Evolutionary conservation across 2,888 invertebrate species (phyloP).

Genomic region (Leucophenga maculata): DNA sequence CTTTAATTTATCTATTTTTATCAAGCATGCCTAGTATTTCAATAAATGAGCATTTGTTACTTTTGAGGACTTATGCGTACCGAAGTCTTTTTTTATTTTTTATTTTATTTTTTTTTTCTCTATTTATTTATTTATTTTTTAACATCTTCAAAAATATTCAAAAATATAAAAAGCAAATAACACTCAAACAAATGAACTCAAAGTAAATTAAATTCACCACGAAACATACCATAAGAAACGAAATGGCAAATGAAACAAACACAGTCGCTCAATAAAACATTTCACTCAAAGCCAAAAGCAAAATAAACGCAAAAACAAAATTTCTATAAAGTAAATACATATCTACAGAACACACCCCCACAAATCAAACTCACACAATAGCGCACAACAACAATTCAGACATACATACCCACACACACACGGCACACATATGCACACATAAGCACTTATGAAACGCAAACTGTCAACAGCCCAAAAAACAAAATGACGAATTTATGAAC

Average conservation of each 20-base stretch:
- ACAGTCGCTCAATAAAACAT: neutral
- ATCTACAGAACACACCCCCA: conserved; percentile 49
- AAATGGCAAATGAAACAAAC: conserved; percentile 47
- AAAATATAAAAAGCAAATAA: neutral
- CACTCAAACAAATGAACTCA: conserved; percentile 6
- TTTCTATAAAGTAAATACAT: conserved; percentile 26
- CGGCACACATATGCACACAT: conserved; percentile 40
- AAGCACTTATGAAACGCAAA: conserved; percentile 39
- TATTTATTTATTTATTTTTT: no score
- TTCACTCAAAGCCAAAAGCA: neutral
- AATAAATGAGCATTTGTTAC: no score
- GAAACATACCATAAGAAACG: conserved; percentile 46
- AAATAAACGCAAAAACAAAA: no score
- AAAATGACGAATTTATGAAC: conserved; percentile 70
- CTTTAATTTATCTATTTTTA: no score
- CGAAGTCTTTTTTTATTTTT: no score
- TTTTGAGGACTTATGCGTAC: no score
- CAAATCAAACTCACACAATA: conserved; percentile 16
- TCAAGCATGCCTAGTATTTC: no score
- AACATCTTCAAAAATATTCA: neutral
- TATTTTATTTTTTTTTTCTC: no score
- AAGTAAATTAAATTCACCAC: no score
- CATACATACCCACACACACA: conserved; percentile 35
- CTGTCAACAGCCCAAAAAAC: conserved; percentile 68
- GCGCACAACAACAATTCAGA: no score